Base-by-base conservation (phyloP, 2,888 invertebrate species). In the Eilema depressum region DNA sequence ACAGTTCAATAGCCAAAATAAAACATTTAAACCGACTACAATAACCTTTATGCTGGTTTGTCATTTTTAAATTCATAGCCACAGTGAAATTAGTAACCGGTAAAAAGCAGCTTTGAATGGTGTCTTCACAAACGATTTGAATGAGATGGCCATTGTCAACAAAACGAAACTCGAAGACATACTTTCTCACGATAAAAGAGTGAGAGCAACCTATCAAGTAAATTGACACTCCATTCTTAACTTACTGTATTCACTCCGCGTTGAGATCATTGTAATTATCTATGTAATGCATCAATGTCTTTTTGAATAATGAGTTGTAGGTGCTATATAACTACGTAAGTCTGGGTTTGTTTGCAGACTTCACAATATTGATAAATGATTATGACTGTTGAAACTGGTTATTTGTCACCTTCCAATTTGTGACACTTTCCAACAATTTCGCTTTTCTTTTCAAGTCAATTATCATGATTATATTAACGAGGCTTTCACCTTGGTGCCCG, bases 161-260 rank as follows among this genome's bases (percentile, higher is more conserved):
- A 77, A 83, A 82, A 82, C 72, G 76, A 75, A 83, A 83, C 76
- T 75, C 74, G 75, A 73, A 78, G 75, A 75, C 77, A 83, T 70
- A 77, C 83, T 85, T 88, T 88, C 88, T 84, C 88, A 86, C 83
- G 80, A 82, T 76, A 78, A 79, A 73, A 68, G 70, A 79, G 80
- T 78, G 78, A 77, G 78, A 75, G 76, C 68, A 65, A 69, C 70
- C 78, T 79, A 80, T 81, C 76, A 81, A 79, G 76, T 78, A 80
- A 82, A 80, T 82, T 72, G 75, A 76, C 82, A 74, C 68, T 80
- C 71, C 28, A 79, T 80, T 81, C 75, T 77, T 82, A 68, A 68
- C 66, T 73, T 75, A 72, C 70, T 23, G 74, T 78, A 68, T 69
- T 73, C 71, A 72, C 53, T 63, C 67, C 62, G 73, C 71, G 59